Conservation (phyloP, 92 coral and sea anemone genomes). For the Palythoa grandis region DNA sequence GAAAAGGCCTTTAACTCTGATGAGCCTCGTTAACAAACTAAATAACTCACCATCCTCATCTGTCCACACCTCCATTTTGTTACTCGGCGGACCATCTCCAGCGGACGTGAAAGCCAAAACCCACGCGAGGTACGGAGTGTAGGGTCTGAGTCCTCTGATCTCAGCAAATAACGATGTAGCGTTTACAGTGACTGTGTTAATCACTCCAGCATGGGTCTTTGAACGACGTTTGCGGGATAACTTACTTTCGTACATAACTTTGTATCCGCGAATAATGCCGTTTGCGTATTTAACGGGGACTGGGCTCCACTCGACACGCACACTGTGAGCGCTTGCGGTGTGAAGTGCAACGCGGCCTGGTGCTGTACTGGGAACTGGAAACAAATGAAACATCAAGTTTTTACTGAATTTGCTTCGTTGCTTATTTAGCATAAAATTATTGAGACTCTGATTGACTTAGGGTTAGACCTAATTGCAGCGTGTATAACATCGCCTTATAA, state of each 20-base stretch:
- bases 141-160: slow-evolving; percentile 74
- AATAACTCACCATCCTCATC: slow-evolving; percentile 81
- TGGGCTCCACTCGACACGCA: slow-evolving; percentile 51
- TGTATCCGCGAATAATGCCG: slow-evolving; percentile 57
- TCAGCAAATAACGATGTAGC: slow-evolving; percentile 57
- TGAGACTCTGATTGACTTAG: too few relatives aligned
- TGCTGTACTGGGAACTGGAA: slow-evolving; percentile 54
- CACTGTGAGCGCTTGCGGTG: slow-evolving; percentile 20
- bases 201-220: slow-evolving; percentile 50
- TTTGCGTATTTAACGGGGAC: slow-evolving; percentile 46
- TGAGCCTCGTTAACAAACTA: not conserved
- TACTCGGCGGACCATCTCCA: slow-evolving; percentile 76
- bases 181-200: slow-evolving; percentile 65
- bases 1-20: too few relatives aligned
- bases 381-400: not conserved
- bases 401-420: too few relatives aligned
- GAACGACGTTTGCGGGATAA: slow-evolving; percentile 24
- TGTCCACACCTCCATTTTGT: slow-evolving; percentile 76
- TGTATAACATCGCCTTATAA: too few relatives aligned
- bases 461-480: too few relatives aligned
- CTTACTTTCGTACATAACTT: slow-evolving; percentile 38
- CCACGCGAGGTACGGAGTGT: slow-evolving; percentile 68
- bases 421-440: too few relatives aligned
- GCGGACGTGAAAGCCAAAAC: slow-evolving; percentile 71
- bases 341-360: slow-evolving; percentile 32